phyloP scores from a whole-genome alignment of 1,140 invertebrate genomes.

The Bombus sibiricus region DNA sequence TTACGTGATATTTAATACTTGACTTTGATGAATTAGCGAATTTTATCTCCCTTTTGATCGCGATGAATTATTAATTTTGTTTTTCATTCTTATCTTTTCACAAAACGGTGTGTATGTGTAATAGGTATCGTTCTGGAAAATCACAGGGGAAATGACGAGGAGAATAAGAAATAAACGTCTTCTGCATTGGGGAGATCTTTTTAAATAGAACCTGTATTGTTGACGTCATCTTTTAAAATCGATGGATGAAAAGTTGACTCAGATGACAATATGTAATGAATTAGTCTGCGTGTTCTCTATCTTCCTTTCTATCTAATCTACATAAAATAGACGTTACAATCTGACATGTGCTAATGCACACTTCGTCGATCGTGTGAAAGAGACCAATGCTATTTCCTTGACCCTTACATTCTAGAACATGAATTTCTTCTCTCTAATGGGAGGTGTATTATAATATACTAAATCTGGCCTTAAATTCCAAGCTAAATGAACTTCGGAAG shows the following conservation, averaged over 20 bases:
- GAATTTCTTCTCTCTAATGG: background rate
- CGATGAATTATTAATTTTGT: background rate
- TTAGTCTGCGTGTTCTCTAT: background rate
- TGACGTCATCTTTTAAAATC: background rate
- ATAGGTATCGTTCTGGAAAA: background rate
- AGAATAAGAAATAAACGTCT: background rate
- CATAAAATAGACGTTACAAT: conserved; percentile 5
- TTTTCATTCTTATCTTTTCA: background rate
- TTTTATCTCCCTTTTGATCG: background rate
- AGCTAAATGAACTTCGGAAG: no score
- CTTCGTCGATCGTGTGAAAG: background rate
- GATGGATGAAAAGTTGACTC: background rate
- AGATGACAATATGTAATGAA: background rate
- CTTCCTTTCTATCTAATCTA: conserved; percentile 8
- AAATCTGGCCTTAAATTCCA: no score
- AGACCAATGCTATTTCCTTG: background rate
- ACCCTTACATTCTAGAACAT: background rate
- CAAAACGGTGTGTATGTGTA: background rate
- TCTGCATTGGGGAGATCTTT: background rate
- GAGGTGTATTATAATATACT: no score
- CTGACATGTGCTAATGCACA: background rate
- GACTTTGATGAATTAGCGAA: background rate
- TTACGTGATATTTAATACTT: background rate
- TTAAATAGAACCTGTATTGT: background rate
- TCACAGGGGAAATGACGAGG: background rate